Evolutionary conservation across 2,797 vertebrate species (phyloP).

Genomic region (Pipistrellus pipistrellus): DNA sequence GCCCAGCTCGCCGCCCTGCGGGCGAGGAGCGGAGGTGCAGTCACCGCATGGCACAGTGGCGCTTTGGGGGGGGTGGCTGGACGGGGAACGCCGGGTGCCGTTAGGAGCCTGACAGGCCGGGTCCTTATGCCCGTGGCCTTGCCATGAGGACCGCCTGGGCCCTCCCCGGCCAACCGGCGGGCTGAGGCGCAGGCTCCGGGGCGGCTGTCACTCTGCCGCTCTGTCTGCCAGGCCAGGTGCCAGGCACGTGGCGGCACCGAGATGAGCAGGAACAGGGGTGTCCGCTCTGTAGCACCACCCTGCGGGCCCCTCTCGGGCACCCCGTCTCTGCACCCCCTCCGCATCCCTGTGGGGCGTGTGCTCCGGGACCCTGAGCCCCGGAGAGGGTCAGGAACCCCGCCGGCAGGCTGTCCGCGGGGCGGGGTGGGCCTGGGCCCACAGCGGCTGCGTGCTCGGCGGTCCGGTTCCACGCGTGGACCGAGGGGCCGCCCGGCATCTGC

Average conservation of each 20-base stretch:
- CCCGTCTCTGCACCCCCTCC: no score
- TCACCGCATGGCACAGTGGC: not conserved
- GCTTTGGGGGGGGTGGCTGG: not conserved
- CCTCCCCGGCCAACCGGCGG: no score
- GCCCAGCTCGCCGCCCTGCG: not conserved
- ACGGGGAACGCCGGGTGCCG: not conserved
- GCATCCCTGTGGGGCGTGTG: rapidly evolving
- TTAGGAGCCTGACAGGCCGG: not conserved
- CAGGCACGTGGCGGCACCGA: not conserved
- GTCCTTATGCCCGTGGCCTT: not conserved
- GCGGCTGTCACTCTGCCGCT: no score
- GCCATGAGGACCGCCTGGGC: not conserved
- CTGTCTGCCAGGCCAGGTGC: not conserved
- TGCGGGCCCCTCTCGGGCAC: not conserved
- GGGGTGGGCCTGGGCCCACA: not conserved
- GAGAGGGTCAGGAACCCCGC: not conserved
- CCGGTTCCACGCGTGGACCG: rapidly evolving
- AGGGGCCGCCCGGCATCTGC: not conserved
- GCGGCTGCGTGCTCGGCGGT: not conserved
- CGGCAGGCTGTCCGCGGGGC: not conserved
- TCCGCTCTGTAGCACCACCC: not conserved
- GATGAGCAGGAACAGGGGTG: not conserved
- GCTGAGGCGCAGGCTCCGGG: no score
- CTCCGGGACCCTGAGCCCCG: not conserved
- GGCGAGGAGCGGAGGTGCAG: not conserved